Conservation (phyloP, 2,888 invertebrate genomes). For the Amphiduros pacificus region DNA sequence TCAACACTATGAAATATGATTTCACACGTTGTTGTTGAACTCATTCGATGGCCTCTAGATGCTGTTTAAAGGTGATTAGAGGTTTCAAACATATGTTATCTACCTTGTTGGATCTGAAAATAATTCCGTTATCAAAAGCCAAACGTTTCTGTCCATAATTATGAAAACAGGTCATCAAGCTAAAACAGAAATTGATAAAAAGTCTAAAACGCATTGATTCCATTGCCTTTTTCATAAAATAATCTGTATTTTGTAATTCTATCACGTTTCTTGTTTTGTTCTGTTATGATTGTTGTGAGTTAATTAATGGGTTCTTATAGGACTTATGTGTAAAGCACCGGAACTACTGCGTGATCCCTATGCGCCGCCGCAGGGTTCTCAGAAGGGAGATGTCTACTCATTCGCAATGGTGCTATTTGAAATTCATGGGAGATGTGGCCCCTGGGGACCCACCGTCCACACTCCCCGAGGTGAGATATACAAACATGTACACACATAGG, state of each 20-base stretch:
- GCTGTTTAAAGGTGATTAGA: too few species aligned
- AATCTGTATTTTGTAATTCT: background rate
- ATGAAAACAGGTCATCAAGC: too few species aligned
- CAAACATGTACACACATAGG: too few species aligned
- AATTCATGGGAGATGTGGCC: conserved; percentile 55
- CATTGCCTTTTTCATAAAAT: background rate
- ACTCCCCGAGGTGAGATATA: conserved; percentile 3
- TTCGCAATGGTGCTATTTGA: conserved; percentile 84
- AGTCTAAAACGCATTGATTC: background rate
- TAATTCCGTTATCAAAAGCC: too few species aligned
- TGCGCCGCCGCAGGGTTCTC: conserved; percentile 40
- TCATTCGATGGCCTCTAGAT: too few species aligned
- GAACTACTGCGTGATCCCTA: conserved; percentile 65
- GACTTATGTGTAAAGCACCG: conserved; percentile 94
- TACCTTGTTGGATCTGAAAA: too few species aligned
- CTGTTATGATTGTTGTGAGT: conserved; percentile 6
- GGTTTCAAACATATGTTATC: too few species aligned
- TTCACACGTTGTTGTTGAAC: too few species aligned
- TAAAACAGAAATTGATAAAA: background rate
- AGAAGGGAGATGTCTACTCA: conserved; percentile 74
- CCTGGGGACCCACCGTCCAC: conserved; percentile 61
- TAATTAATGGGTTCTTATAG: conserved; percentile 61
- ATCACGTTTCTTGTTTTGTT: background rate
- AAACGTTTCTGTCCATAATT: too few species aligned
- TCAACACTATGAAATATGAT: too few species aligned